Percentiles rank a stretch among this genome's conserved stretches.
These are phyloP conservation scores for Porites lutea DNA, from an alignment of 64 coral and sea anemone genomes.

Conservation along the genomic window DNA sequence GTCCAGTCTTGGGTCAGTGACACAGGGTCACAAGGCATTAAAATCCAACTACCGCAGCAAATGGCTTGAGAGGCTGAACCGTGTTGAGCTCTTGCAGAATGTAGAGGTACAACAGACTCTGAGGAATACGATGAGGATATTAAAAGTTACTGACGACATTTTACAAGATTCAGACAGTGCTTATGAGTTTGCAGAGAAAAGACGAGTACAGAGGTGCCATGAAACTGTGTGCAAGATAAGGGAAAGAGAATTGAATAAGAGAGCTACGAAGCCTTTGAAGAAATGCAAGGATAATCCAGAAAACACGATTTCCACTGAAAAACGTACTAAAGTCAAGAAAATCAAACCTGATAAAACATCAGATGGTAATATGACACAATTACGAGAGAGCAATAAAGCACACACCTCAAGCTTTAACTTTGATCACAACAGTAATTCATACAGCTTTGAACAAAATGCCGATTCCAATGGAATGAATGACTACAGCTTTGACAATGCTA, in stretches of 20 bases:
- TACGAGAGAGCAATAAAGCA: not conserved
- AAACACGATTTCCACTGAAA: not conserved
- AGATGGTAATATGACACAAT: not conserved
- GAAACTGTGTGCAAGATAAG: not conserved
- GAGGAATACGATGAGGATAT: conserved; percentile 10
- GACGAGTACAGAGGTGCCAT: not conserved
- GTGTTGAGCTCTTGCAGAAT: conserved; percentile 21
- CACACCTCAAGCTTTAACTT: not conserved
- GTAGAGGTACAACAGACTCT: conserved; percentile 37
- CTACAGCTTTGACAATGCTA: not conserved
- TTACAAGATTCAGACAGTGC: conserved; percentile 26
- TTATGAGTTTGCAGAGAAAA: conserved; percentile 26
- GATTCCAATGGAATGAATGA: not conserved
- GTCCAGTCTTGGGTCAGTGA: conserved; percentile 14
- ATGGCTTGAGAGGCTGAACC: conserved; percentile 32
- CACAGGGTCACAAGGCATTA: conserved; percentile 21
- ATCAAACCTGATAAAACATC: not conserved
- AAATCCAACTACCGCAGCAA: conserved; percentile 29
- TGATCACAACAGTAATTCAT: not conserved
- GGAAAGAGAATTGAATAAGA: not conserved
- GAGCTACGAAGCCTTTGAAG: not conserved
- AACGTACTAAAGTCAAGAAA: too few species aligned
- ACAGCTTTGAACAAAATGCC: not conserved
- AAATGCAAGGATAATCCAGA: not conserved
- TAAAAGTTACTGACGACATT: not conserved